Conservation (phyloP, 2,113 vertebrate species). For the Sinocyclocheilus anophthalmus region DNA sequence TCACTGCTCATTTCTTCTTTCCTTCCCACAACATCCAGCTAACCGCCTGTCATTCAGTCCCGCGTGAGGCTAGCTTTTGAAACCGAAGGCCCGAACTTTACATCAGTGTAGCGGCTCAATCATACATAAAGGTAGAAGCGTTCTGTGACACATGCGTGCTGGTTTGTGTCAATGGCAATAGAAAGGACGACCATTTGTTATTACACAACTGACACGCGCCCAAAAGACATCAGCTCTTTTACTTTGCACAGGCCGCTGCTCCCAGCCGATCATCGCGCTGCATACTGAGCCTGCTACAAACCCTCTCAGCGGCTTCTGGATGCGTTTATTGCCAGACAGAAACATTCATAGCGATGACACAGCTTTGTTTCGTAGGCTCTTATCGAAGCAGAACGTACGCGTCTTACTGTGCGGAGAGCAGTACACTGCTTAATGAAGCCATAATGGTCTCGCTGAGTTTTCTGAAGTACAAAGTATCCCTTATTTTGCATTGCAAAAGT, state of each 20-base stretch:
- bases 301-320: constrained; percentile 41
- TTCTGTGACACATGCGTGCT: constrained; percentile 13
- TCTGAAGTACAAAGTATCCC: background rate
- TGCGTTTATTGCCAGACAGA: constrained; percentile 46
- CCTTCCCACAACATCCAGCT: constrained; percentile 64
- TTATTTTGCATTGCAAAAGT: too few relatives aligned
- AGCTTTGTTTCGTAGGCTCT: constrained; percentile 52
- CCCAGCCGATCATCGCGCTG: background rate
- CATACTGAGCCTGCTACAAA: background rate
- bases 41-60: constrained; percentile 82
- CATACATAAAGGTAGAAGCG: constrained; percentile 81
- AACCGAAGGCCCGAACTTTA: constrained; percentile 83
- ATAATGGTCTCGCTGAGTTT: background rate
- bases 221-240: constrained; percentile 31
- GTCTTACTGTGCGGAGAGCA: background rate
- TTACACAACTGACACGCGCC: constrained; percentile 12
- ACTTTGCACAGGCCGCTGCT: constrained; percentile 5
- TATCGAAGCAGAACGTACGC: constrained; percentile 53
- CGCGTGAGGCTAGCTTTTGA: constrained; percentile 78
- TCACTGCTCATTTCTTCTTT: background rate
- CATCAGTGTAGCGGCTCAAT: constrained; percentile 82
- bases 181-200: constrained; percentile 41
- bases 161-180: constrained; percentile 27
- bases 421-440: constrained; percentile 3
- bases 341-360: constrained; percentile 43